Conservation (phyloP, 2,113 vertebrate species). For the Aspiorhynchus laticeps region DNA sequence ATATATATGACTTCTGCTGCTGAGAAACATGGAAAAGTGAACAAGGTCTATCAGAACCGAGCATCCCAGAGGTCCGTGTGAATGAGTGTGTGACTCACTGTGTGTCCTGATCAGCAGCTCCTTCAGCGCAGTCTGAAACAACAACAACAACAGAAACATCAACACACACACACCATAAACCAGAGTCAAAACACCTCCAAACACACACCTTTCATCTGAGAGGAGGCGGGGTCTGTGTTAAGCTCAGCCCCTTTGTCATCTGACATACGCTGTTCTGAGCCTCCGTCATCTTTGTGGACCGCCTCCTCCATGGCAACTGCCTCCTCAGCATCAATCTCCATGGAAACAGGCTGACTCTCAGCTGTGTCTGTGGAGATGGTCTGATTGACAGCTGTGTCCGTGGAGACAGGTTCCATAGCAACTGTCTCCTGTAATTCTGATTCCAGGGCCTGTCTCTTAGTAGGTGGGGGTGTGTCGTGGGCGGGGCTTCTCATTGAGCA, state of each 20-base stretch:
- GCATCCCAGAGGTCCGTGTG: too few relatives aligned
- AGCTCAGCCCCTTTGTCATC: not conserved
- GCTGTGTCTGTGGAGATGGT: not conserved
- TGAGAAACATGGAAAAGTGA: too few relatives aligned
- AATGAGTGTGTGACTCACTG: slow-evolving; percentile 23
- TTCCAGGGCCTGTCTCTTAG: not conserved
- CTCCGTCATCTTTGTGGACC: not conserved
- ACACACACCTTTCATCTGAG: slow-evolving; percentile 5
- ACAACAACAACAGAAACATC: not conserved
- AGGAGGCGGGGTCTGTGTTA: not conserved
- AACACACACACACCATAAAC: not conserved
- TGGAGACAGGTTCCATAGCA: not conserved
- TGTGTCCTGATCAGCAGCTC: not conserved
- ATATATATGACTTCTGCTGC: too few relatives aligned
- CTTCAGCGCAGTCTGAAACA: slow-evolving; percentile 26
- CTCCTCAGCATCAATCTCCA: not conserved
- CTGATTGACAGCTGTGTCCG: not conserved
- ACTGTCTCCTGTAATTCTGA: not conserved
- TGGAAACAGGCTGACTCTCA: not conserved
- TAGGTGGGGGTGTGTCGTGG: not conserved
- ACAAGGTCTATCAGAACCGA: too few relatives aligned
- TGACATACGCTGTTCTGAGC: not conserved
- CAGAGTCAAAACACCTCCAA: not conserved
- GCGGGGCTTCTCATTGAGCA: not conserved
- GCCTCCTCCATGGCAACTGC: not conserved